Percentiles rank a stretch among this genome's conserved stretches.
Evolutionary conservation across 2,888 invertebrate genomes (phyloP).

Genomic region (Amphipoea oculea): DNA sequence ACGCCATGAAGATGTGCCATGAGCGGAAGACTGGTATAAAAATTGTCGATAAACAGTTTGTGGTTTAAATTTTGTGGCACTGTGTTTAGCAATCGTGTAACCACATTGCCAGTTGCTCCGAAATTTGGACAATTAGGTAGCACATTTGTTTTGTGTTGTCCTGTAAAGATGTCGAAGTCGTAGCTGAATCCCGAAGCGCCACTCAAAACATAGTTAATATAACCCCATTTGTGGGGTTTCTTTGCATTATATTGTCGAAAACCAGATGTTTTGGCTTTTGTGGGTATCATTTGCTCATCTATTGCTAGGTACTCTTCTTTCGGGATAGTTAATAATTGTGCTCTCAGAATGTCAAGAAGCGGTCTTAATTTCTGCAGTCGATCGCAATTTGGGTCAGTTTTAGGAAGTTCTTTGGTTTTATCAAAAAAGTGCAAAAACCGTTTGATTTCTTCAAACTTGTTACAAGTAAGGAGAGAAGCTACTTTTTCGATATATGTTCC

Average conservation of each 20-base stretch:
- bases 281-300: slow-evolving; percentile 27
- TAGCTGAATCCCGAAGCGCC: slow-evolving; percentile 15
- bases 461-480: slow-evolving; percentile 52
- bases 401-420: slow-evolving; percentile 25
- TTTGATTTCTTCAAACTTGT: slow-evolving; percentile 61
- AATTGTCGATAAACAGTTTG: slow-evolving; percentile 12
- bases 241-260: slow-evolving; percentile 17
- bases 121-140: no score
- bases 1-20: slow-evolving; percentile 1
- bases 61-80: slow-evolving; percentile 1
- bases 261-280: slow-evolving; percentile 21
- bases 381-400: slow-evolving; percentile 47
- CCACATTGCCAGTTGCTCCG: no score
- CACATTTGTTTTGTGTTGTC: slow-evolving; percentile 7
- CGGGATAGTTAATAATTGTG: slow-evolving; percentile 36
- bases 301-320: slow-evolving; percentile 43
- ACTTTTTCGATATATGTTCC: slow-evolving; percentile 56
- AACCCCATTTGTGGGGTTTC: slow-evolving; percentile 22
- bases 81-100: no score
- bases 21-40: slow-evolving; percentile 7
- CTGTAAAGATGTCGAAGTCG: slow-evolving; percentile 13
- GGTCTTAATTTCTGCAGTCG: slow-evolving; percentile 43
- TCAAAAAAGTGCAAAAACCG: slow-evolving; percentile 55
- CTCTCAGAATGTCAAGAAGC: slow-evolving; percentile 38
- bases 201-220: slow-evolving; percentile 22